Evolutionary conservation across 2,113 vertebrate species (phyloP).

Genomic region (Nesospiza acunhae): DNA sequence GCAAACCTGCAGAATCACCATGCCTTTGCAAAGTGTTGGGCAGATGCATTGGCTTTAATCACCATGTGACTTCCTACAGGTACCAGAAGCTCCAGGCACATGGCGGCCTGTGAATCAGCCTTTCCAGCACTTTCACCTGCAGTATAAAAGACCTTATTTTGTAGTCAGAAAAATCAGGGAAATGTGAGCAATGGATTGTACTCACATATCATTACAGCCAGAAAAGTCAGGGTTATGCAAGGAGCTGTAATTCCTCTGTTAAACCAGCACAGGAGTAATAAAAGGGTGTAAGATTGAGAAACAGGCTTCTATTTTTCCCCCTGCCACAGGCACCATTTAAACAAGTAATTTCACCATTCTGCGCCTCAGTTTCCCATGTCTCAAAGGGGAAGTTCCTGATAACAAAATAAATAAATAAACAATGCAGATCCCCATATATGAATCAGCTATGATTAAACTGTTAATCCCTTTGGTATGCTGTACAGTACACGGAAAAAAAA

Average conservation of each 20-base stretch:
- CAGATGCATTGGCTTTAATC: neutral
- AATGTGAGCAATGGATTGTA: neutral
- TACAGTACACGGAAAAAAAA: neutral
- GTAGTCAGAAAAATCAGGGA: neutral
- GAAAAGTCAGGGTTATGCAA: neutral
- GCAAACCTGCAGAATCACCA: rapidly evolving
- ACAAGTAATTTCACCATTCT: neutral
- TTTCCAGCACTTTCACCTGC: neutral
- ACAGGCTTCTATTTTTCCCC: neutral
- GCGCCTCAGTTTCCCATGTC: neutral
- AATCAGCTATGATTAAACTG: neutral
- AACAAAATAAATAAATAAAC: neutral
- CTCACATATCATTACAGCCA: neutral
- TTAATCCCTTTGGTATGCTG: conserved; percentile 3
- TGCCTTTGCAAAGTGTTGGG: neutral
- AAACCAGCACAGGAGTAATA: neutral
- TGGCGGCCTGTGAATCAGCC: rapidly evolving
- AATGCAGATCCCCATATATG: neutral
- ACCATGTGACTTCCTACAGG: rapidly evolving
- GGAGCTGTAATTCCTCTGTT: neutral
- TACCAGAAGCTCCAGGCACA: neutral
- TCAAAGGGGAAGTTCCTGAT: neutral
- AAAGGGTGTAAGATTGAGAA: rapidly evolving
- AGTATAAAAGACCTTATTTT: neutral
- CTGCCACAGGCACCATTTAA: neutral